phyloP scores from a whole-genome alignment of 2,113 vertebrate species.

The cattle (Bos taurus) region DNA sequence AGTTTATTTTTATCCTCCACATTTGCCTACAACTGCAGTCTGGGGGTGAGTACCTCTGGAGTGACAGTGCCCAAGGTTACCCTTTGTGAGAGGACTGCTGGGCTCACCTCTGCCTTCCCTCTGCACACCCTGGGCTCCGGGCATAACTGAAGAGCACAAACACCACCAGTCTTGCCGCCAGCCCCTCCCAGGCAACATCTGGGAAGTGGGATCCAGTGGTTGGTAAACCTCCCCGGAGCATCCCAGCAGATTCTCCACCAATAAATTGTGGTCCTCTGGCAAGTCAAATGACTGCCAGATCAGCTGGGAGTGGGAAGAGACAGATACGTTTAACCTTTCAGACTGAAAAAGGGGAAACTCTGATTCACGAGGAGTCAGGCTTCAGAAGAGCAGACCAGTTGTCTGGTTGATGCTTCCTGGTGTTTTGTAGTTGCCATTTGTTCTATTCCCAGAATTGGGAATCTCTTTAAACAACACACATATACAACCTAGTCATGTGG shows the following conservation, averaged over 20 bases:
- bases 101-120: neutral
- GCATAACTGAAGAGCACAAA: neutral
- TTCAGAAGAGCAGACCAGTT: neutral
- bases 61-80: neutral
- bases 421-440: neutral
- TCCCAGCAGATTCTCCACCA: neutral
- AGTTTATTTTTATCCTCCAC: neutral
- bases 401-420: neutral
- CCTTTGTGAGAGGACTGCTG: neutral
- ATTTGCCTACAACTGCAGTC: neutral
- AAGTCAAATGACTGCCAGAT: slow-evolving; percentile 7
- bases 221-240: neutral
- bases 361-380: neutral
- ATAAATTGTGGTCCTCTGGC: neutral
- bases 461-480: neutral
- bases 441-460: slow-evolving; percentile 5
- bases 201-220: neutral
- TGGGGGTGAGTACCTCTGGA: neutral
- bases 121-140: neutral
- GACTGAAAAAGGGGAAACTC: neutral
- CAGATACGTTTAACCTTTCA: slow-evolving; percentile 19
- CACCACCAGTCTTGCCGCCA: neutral
- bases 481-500: neutral
- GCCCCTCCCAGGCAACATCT: neutral
- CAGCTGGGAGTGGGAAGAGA: neutral